phyloP scores from a whole-genome alignment of 2,797 vertebrate genomes.

The Borostomias antarcticus region DNA sequence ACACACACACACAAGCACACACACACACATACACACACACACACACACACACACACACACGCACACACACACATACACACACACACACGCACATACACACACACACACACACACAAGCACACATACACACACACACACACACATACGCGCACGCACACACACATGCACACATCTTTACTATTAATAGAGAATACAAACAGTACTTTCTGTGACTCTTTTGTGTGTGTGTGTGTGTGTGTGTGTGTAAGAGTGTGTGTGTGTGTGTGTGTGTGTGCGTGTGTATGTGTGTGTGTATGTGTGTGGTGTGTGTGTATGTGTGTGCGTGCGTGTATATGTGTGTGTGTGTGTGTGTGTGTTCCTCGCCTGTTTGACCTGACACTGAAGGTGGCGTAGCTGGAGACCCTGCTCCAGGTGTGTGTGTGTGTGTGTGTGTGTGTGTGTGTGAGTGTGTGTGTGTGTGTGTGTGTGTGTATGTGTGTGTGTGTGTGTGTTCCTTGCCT shows the following conservation, averaged over 20 bases:
- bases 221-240: not conserved
- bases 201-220: constrained; percentile 46
- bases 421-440: constrained; percentile 5
- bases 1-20: not conserved
- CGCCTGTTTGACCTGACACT: constrained; percentile 5
- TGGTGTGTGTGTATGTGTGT: not conserved
- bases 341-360: not conserved
- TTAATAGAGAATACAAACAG: constrained; percentile 56
- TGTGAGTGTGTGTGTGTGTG: not conserved
- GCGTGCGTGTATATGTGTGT: not conserved
- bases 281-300: not conserved
- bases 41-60: constrained; percentile 5
- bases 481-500: not conserved
- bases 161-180: constrained; percentile 52
- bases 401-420: not conserved
- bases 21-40: constrained; percentile 8
- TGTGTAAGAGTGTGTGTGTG: not conserved
- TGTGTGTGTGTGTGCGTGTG: constrained; percentile 9
- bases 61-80: not conserved
- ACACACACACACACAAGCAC: not conserved
- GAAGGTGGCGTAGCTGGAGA: not conserved
- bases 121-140: not conserved
- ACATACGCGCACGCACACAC: constrained; percentile 27
- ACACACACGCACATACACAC: not conserved
- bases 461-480: constrained; percentile 4